phyloP scores from a whole-genome alignment of 2,113 vertebrate genomes.

The Peucedramus taeniatus region DNA sequence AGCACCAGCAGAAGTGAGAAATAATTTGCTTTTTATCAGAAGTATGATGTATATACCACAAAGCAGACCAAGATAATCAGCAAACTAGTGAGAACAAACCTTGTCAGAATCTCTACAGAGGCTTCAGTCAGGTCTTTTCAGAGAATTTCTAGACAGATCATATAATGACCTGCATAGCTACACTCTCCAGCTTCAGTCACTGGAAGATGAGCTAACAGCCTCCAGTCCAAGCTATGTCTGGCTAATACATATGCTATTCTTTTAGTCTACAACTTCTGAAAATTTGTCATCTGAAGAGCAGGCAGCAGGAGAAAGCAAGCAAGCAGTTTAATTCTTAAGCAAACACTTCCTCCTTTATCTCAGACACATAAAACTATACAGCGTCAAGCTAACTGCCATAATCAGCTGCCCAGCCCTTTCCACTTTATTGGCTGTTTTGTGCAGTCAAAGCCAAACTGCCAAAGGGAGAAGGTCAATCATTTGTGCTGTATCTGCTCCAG shows the following conservation, averaged over 20 bases:
- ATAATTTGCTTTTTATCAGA: neutral
- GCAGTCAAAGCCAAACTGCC: constrained; percentile 28
- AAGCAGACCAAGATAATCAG: neutral
- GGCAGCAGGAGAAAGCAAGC: neutral
- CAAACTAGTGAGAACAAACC: neutral
- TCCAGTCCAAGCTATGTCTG: neutral
- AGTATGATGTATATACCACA: neutral
- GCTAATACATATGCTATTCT: neutral
- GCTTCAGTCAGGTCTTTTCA: neutral
- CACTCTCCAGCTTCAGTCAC: neutral
- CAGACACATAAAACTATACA: neutral
- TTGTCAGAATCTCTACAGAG: neutral
- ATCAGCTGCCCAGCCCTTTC: constrained; percentile 12
- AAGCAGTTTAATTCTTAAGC: neutral
- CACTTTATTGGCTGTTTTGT: constrained; percentile 33
- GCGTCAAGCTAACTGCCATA: neutral
- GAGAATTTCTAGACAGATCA: neutral
- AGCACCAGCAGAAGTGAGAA: neutral
- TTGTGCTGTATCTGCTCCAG: neutral
- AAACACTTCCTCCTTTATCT: neutral
- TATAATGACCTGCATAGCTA: neutral
- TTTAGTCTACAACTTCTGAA: neutral
- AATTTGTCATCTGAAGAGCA: neutral
- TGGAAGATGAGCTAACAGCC: neutral
- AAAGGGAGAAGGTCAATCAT: constrained; percentile 24